phyloP scores from a whole-genome alignment of 2,888 invertebrate genomes.

The Yponomeuta malinellus region DNA sequence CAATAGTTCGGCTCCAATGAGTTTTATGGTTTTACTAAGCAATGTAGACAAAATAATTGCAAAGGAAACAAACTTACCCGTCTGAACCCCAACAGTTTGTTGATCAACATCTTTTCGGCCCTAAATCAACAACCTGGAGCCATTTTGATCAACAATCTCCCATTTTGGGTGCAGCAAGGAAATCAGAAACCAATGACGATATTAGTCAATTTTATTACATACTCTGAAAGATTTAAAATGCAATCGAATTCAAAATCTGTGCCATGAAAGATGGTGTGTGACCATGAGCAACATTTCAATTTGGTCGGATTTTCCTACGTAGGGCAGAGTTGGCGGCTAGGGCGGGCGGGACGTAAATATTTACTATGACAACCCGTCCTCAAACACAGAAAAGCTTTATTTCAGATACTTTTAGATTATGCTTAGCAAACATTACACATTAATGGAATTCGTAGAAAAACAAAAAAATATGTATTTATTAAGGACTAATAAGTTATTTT shows the following conservation, averaged over 20 bases:
- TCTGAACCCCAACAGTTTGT: constrained; percentile 21
- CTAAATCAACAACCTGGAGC: constrained; percentile 11
- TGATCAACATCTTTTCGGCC: constrained; percentile 33
- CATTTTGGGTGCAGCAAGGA: constrained; percentile 22
- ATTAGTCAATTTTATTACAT: constrained; percentile 36
- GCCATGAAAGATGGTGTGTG: neutral
- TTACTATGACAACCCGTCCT: constrained; percentile 19
- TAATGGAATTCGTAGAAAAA: too few species aligned
- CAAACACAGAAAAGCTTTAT: constrained; percentile 7
- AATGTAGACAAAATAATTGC: too few species aligned
- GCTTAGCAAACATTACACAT: too few species aligned
- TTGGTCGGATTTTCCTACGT: constrained; percentile 25
- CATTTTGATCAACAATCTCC: constrained; percentile 7
- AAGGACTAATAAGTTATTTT: too few species aligned
- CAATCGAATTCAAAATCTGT: constrained; percentile 22
- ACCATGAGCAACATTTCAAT: constrained; percentile 25
- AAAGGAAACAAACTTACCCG: constrained; percentile 31
- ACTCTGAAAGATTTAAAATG: constrained; percentile 32
- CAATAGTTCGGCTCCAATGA: too few species aligned
- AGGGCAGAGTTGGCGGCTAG: neutral
- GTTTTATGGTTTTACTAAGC: too few species aligned
- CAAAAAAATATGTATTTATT: too few species aligned
- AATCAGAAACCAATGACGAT: constrained; percentile 35
- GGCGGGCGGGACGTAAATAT: constrained; percentile 25
- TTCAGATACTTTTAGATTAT: neutral